Percentiles rank a stretch among this genome's conserved stretches.
Evolutionary conservation across 2,113 vertebrate genomes (phyloP).

Genomic region (Mixornis gularis): DNA sequence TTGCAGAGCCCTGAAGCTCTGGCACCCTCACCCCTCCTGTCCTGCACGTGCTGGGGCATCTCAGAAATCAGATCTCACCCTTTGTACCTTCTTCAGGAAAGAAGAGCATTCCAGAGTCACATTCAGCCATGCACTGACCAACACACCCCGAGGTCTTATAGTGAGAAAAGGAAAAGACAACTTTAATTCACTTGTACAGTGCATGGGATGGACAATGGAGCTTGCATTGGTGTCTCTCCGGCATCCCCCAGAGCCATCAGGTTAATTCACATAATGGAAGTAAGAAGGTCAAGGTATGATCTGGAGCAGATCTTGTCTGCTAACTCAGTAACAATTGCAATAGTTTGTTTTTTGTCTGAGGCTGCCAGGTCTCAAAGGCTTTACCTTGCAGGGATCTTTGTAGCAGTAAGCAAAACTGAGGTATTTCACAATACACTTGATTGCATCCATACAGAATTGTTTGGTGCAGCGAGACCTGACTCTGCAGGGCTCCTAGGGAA

Average conservation of each 20-base stretch:
- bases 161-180: not conserved
- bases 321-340: not conserved
- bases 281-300: not conserved
- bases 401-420: not conserved
- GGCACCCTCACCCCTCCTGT: not conserved
- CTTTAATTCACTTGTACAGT: not conserved
- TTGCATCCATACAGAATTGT: not conserved
- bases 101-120: not conserved
- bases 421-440: not conserved
- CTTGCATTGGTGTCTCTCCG: not conserved
- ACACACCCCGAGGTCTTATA: not conserved
- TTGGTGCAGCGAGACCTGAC: not conserved
- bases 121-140: not conserved
- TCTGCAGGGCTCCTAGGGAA: not conserved
- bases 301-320: not conserved
- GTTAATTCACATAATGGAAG: not conserved
- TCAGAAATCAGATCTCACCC: not conserved
- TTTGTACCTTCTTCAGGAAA: not conserved
- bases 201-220: not conserved
- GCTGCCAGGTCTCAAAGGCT: not conserved
- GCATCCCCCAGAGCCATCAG: not conserved
- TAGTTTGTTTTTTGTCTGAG: not conserved
- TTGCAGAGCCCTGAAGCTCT: not conserved
- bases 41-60: rapidly evolving
- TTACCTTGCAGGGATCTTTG: not conserved